A percentile compares a stretch with the other conserved stretches of the same genome.
Conservation (phyloP, 2,888 invertebrate genomes). For the Eristalis pertinax region DNA sequence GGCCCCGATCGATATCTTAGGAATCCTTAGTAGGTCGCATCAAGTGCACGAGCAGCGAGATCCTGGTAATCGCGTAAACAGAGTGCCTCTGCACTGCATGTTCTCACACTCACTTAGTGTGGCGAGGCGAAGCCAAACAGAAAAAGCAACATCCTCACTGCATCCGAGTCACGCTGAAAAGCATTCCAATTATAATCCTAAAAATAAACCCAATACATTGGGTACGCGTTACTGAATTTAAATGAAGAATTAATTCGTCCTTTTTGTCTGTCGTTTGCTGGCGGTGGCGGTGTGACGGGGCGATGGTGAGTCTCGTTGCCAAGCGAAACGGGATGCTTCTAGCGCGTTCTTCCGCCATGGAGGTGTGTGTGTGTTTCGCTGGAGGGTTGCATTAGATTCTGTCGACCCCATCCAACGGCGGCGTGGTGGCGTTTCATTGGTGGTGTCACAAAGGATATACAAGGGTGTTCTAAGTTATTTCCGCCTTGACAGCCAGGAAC, state of each 20-base stretch:
- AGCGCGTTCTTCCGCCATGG: not conserved
- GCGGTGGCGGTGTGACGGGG: not conserved
- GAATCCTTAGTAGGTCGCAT: conserved; percentile 33
- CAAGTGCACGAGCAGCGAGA: conserved; percentile 32
- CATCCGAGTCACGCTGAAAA: conserved; percentile 10
- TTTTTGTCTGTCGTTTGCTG: conserved; percentile 63
- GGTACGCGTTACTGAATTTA: conserved; percentile 82
- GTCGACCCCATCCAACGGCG: not conserved
- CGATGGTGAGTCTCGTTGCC: not conserved
- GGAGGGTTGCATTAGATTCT: conserved; percentile 41
- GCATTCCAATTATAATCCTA: conserved; percentile 71
- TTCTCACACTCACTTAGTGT: not conserved
- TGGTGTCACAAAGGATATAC: conserved; percentile 65
- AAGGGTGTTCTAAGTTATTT: conserved; percentile 67
- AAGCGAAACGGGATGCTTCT: too few species aligned
- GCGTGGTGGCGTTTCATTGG: conserved; percentile 47
- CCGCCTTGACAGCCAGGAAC: conserved; percentile 67
- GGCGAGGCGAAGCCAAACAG: not conserved
- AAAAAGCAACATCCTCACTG: not conserved
- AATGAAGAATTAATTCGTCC: conserved; percentile 81
- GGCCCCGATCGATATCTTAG: not conserved
- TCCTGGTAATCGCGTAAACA: not conserved
- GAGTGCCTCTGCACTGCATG: not conserved
- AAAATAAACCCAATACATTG: conserved; percentile 72
- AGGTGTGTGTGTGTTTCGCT: not conserved